A percentile compares a stretch with the other conserved stretches of the same genome.
These are phyloP conservation scores for Trissolcus japonicus DNA, from an alignment of 2,888 invertebrate genomes.

Conservation along the genomic window DNA sequence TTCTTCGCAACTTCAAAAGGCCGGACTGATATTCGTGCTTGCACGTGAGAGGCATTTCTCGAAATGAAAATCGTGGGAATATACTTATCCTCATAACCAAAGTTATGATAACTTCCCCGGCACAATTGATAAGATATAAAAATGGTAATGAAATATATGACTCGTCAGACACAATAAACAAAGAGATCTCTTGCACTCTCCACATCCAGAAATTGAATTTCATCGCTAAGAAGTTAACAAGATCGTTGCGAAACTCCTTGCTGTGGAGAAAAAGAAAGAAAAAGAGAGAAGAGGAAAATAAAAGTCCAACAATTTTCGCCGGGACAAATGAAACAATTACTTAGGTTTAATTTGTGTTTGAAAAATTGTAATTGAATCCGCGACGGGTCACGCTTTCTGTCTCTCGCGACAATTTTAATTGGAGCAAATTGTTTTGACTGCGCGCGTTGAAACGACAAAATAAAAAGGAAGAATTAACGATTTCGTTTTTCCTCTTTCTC, in stretches of 20 bases:
- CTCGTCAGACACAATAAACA: constrained; percentile 8
- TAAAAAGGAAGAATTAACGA: too few relatives aligned
- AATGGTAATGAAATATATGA: constrained; percentile 11
- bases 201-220: not conserved
- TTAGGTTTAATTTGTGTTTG: constrained; percentile 13
- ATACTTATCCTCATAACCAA: not conserved
- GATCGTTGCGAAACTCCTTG: constrained; percentile 13
- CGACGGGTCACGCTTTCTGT: constrained; percentile 34
- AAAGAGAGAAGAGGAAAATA: not conserved
- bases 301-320: not conserved
- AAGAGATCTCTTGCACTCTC: not conserved
- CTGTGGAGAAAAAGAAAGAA: too few relatives aligned
- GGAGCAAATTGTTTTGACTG: constrained; percentile 10
- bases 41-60: not conserved
- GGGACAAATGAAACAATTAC: constrained; percentile 4
- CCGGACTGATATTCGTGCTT: too few relatives aligned
- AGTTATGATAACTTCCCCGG: not conserved
- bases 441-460: too few relatives aligned
- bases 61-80: constrained; percentile 6
- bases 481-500: constrained; percentile 15
- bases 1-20: too few relatives aligned
- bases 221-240: not conserved
- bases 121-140: constrained; percentile 11
- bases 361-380: constrained; percentile 22
- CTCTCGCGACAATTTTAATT: constrained; percentile 27